Conservation (phyloP, 2,888 invertebrate genomes). For the Apomyelois bistriatella region DNA sequence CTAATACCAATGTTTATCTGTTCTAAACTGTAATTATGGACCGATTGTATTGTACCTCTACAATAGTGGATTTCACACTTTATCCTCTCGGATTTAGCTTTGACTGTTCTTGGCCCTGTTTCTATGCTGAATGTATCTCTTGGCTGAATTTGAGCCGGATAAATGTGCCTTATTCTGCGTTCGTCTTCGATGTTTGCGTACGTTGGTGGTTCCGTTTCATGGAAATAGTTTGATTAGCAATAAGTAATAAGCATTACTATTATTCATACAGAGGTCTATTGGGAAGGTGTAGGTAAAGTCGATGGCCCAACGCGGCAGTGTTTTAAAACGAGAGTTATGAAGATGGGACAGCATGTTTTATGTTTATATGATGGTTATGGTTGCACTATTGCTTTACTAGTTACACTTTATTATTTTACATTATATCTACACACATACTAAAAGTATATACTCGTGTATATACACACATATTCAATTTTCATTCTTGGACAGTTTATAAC, state of each 20-base stretch:
- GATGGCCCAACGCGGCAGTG: background rate
- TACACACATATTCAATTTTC: background rate
- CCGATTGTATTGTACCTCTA: no score
- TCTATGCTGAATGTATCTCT: conserved; percentile 8
- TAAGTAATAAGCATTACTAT: conserved; percentile 9
- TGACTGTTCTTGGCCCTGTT: conserved; percentile 2
- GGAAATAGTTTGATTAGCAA: background rate
- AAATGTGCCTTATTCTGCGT: conserved; percentile 12
- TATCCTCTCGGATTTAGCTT: conserved; percentile 11
- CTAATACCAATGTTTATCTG: conserved; percentile 5
- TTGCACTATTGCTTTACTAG: background rate
- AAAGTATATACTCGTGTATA: no score
- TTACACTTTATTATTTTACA: background rate
- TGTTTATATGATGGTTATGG: background rate
- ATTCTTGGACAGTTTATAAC: background rate
- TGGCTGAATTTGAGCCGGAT: conserved; percentile 14
- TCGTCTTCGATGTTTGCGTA: conserved; percentile 1
- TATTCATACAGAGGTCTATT: conserved; percentile 4
- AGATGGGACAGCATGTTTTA: conserved; percentile 3
- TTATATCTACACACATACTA: background rate
- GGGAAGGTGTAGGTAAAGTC: background rate
- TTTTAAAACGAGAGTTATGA: background rate
- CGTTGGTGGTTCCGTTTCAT: background rate
- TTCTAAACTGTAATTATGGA: background rate
- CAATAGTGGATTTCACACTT: background rate